Percentiles rank a stretch among this genome's conserved stretches.
Conservation (phyloP, 2,113 vertebrate genomes). For the Mesitornis unicolor region DNA sequence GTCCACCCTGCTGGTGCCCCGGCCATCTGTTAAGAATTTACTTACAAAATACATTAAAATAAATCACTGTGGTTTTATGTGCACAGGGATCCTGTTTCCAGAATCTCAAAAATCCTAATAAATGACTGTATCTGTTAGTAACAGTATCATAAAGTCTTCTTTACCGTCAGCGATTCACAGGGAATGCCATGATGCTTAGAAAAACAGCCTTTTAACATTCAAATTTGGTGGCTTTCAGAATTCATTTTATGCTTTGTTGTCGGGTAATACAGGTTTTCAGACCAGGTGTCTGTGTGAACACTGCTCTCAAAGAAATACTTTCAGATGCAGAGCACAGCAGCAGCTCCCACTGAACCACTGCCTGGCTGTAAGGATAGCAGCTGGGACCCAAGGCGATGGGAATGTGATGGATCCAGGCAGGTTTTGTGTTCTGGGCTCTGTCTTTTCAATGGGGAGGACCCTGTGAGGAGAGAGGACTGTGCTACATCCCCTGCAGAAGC, state of each 20-base stretch:
- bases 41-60: constrained; percentile 70
- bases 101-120: background rate
- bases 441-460: background rate
- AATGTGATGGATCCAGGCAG: fast-evolving
- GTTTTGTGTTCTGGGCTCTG: background rate
- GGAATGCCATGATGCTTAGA: background rate
- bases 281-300: background rate
- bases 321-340: background rate
- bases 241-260: background rate
- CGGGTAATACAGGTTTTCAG: background rate
- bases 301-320: background rate
- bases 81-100: background rate
- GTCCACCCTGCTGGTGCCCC: constrained; percentile 72
- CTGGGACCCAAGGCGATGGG: background rate
- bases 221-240: background rate
- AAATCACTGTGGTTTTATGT: constrained; percentile 20
- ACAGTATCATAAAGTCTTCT: background rate
- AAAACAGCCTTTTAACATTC: background rate
- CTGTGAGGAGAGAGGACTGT: background rate
- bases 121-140: background rate
- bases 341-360: background rate
- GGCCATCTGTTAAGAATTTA: constrained; percentile 78
- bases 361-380: background rate
- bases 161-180: background rate
- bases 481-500: background rate